phyloP scores from a whole-genome alignment of 2,113 vertebrate genomes.

The Gadus chalcogrammus region DNA sequence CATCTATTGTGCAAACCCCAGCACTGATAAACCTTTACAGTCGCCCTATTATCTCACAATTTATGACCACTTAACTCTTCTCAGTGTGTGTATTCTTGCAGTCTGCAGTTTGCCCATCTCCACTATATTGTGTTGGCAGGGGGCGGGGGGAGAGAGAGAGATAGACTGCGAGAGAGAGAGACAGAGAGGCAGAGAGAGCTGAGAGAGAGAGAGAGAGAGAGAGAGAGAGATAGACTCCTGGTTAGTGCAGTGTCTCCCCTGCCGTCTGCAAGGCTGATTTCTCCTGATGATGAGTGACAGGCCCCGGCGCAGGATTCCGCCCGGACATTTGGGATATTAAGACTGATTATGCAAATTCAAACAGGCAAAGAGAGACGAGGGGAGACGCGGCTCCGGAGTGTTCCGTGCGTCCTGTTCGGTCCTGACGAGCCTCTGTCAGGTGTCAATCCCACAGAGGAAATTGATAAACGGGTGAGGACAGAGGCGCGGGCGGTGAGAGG shows the following conservation, averaged over 20 bases:
- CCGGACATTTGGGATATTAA: constrained; percentile 47
- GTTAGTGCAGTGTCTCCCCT: constrained; percentile 4
- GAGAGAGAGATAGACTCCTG: neutral
- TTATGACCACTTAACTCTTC: neutral
- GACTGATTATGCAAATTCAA: constrained; percentile 62
- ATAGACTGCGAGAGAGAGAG: neutral
- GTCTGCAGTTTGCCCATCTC: neutral
- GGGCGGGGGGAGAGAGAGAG: neutral
- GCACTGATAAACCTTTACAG: too few relatives aligned
- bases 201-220: neutral
- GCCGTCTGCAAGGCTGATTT: constrained; percentile 40
- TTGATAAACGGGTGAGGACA: constrained; percentile 29
- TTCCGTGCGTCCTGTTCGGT: constrained; percentile 36
- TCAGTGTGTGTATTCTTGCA: neutral
- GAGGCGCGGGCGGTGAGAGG: constrained; percentile 9
- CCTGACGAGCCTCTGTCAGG: constrained; percentile 47
- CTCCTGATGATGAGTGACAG: constrained; percentile 53
- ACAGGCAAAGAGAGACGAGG: constrained; percentile 25
- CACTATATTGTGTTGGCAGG: neutral
- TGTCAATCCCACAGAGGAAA: constrained; percentile 41
- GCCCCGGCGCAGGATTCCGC: constrained; percentile 35
- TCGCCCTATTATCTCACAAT: too few relatives aligned
- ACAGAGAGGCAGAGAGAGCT: neutral
- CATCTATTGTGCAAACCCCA: too few relatives aligned
- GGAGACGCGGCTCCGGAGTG: constrained; percentile 18